These are phyloP conservation scores for Schizaphis graminum DNA, from an alignment of 2,888 invertebrate species.

Conservation along the genomic window DNA sequence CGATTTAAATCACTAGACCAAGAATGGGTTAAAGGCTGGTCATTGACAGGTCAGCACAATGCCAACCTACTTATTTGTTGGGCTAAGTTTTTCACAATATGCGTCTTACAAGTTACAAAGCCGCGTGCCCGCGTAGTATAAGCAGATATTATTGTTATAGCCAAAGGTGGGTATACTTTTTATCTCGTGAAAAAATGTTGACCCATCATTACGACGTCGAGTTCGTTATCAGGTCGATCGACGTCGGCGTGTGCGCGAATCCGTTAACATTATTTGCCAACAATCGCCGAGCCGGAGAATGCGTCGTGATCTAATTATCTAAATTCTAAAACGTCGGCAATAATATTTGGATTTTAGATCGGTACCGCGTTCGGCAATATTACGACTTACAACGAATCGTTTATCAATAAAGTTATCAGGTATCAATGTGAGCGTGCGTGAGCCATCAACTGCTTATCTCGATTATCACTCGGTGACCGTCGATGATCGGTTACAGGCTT, in stretches of 20 bases:
- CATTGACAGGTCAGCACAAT: background rate
- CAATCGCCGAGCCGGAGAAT: background rate
- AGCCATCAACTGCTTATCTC: background rate
- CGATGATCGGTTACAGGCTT: background rate
- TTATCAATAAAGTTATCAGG: background rate
- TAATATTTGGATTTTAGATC: background rate
- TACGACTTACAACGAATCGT: background rate
- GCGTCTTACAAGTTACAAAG: background rate
- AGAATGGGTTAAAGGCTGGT: background rate
- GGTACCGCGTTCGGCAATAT: background rate
- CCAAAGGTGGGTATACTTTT: background rate
- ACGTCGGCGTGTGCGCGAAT: background rate
- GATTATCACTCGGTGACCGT: background rate
- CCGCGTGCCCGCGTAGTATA: background rate
- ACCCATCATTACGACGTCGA: background rate
- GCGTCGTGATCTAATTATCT: background rate
- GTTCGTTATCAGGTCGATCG: background rate
- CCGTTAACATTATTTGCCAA: background rate
- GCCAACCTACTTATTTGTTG: background rate
- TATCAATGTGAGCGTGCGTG: background rate
- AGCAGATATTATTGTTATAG: background rate
- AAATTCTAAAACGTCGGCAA: background rate
- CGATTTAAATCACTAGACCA: background rate
- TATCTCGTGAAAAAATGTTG: background rate
- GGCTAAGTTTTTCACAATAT: background rate